Evolutionary conservation across 1,140 invertebrate genomes (phyloP).

Genomic region (Drosophila nasuta): DNA sequence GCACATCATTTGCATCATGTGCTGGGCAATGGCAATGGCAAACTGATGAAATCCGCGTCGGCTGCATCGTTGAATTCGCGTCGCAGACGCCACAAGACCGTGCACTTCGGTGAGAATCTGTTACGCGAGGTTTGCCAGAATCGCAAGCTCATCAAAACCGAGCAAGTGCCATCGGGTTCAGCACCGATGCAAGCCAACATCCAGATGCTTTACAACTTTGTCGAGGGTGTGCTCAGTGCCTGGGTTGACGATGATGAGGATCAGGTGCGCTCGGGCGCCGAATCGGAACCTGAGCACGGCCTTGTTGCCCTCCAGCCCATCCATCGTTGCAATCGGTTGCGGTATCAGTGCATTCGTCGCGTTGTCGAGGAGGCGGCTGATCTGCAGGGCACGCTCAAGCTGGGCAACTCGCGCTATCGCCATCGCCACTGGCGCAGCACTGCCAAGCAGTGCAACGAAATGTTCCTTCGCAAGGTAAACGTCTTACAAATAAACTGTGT

Average conservation of each 20-base stretch:
- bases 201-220: constrained; percentile 91
- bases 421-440: constrained; percentile 91
- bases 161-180: constrained; percentile 83
- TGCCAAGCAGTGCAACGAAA: constrained; percentile 90
- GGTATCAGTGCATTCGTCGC: constrained; percentile 87
- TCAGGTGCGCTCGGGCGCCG: constrained; percentile 87
- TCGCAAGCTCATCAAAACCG: constrained; percentile 83
- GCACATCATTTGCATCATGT: constrained; percentile 26
- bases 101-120: constrained; percentile 90
- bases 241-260: constrained; percentile 89
- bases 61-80: constrained; percentile 86
- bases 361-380: constrained; percentile 89
- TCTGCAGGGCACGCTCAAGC: constrained; percentile 87
- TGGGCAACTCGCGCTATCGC: constrained; percentile 88
- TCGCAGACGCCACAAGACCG: constrained; percentile 89
- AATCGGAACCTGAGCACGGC: constrained; percentile 88
- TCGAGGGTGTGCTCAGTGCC: constrained; percentile 89
- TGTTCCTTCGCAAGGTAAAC: constrained; percentile 90
- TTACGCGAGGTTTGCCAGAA: constrained; percentile 89
- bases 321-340: constrained; percentile 88
- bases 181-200: constrained; percentile 88
- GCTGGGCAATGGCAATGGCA: constrained; percentile 63
- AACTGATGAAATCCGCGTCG: constrained; percentile 84
- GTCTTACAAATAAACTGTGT: not conserved
- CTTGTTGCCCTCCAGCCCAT: constrained; percentile 87